Conservation (phyloP, 2,888 invertebrate genomes). For the Rhogogaster chlorosoma region DNA sequence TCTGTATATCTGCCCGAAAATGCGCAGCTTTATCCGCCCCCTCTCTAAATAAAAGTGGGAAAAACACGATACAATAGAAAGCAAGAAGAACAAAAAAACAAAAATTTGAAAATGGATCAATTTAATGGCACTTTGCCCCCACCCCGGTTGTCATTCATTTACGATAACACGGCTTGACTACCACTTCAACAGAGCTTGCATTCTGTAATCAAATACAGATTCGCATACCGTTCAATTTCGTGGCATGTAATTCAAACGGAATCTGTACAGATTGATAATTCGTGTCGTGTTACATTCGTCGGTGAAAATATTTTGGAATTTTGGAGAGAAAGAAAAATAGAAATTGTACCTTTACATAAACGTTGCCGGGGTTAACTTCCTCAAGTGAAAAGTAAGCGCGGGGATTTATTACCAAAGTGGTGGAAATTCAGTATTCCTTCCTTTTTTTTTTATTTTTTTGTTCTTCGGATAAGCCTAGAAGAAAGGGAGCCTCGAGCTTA, state of each 20-base stretch:
- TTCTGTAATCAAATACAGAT: neutral
- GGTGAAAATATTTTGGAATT: neutral
- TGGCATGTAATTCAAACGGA: neutral
- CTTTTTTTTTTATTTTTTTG: neutral
- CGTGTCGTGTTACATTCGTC: neutral
- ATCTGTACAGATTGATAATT: neutral
- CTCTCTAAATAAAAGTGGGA: neutral
- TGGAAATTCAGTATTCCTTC: neutral
- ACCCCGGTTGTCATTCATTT: constrained; percentile 13
- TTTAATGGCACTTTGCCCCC: neutral
- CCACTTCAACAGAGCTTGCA: neutral
- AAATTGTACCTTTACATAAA: neutral
- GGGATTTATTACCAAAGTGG: neutral
- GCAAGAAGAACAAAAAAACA: neutral
- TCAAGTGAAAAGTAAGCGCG: neutral
- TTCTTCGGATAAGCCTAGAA: neutral
- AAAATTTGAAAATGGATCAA: neutral
- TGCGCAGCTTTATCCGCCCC: neutral
- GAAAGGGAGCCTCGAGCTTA: neutral
- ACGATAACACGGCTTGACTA: constrained; percentile 2
- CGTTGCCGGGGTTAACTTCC: neutral
- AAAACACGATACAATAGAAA: neutral
- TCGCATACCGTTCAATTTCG: constrained; percentile 2
- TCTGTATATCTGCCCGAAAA: neutral
- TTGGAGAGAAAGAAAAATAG: neutral